These are phyloP conservation scores for Myopa testacea DNA, from an alignment of 2,888 invertebrate species.

Conservation along the genomic window DNA sequence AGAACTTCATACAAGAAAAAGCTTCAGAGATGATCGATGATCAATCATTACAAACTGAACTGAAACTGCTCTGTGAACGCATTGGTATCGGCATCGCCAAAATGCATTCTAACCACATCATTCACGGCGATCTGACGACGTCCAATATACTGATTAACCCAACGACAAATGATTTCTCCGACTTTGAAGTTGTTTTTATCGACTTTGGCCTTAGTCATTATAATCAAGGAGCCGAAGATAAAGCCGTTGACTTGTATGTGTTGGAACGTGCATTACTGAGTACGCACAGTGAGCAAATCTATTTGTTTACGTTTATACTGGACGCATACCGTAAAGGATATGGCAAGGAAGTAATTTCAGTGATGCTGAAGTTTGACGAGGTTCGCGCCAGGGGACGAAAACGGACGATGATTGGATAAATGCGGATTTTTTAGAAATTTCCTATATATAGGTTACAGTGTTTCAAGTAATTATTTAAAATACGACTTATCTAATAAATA, in stretches of 20 bases:
- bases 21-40: slow-evolving; percentile 23
- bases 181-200: slow-evolving; percentile 80
- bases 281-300: slow-evolving; percentile 85
- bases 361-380: slow-evolving; percentile 88
- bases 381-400: slow-evolving; percentile 94
- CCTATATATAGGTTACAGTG: background rate
- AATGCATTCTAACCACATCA: slow-evolving; percentile 86
- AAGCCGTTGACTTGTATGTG: slow-evolving; percentile 98
- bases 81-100: slow-evolving; percentile 82
- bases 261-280: slow-evolving; percentile 92
- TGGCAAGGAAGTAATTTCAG: slow-evolving; percentile 71
- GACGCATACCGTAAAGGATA: slow-evolving; percentile 73
- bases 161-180: slow-evolving; percentile 59
- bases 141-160: slow-evolving; percentile 90
- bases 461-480: too few relatives aligned
- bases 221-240: slow-evolving; percentile 87
- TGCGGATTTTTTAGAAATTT: background rate
- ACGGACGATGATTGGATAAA: slow-evolving; percentile 93
- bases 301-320: slow-evolving; percentile 78
- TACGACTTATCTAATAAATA: too few relatives aligned
- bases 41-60: slow-evolving; percentile 38
- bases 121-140: slow-evolving; percentile 98
- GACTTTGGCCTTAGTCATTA: slow-evolving; percentile 95
- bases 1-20: slow-evolving; percentile 71
- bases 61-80: slow-evolving; percentile 70